Evolutionary conservation across 1,140 invertebrate genomes (phyloP).

Genomic region (Diploscapter pachys): DNA sequence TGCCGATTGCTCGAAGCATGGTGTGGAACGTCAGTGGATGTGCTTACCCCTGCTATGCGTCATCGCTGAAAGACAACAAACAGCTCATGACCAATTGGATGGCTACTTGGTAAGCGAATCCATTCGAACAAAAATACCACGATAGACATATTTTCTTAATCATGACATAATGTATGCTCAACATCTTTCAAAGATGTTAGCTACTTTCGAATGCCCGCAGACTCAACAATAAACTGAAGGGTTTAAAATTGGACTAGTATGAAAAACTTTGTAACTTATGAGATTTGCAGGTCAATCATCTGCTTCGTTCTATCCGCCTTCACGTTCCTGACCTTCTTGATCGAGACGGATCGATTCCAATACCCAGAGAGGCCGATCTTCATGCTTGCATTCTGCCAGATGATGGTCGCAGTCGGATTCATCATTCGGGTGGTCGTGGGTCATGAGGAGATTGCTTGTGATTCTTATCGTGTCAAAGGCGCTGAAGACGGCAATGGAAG

Average conservation of each 20-base stretch:
- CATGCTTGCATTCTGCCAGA: slow-evolving; percentile 89
- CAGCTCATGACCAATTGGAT: slow-evolving; percentile 41
- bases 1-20: background rate
- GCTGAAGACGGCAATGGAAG: slow-evolving; percentile 12
- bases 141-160: no score
- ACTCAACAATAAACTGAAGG: no score
- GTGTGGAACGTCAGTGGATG: slow-evolving; percentile 50
- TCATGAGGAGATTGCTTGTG: slow-evolving; percentile 28
- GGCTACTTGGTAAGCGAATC: slow-evolving; percentile 33
- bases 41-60: slow-evolving; percentile 46
- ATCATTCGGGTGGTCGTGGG: slow-evolving; percentile 73
- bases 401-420: slow-evolving; percentile 87
- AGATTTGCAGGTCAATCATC: slow-evolving; percentile 71
- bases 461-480: slow-evolving; percentile 16
- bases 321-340: slow-evolving; percentile 87
- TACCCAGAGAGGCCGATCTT: slow-evolving; percentile 97
- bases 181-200: no score
- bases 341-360: slow-evolving; percentile 91
- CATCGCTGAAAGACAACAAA: slow-evolving; percentile 16
- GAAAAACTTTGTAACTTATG: background rate
- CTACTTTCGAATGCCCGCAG: no score
- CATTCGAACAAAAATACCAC: background rate
- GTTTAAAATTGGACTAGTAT: no score
- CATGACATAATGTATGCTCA: no score
- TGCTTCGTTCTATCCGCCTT: slow-evolving; percentile 86